These are phyloP conservation scores for Apis cerana DNA, from an alignment of 1,140 invertebrate species.

Conservation along the genomic window DNA sequence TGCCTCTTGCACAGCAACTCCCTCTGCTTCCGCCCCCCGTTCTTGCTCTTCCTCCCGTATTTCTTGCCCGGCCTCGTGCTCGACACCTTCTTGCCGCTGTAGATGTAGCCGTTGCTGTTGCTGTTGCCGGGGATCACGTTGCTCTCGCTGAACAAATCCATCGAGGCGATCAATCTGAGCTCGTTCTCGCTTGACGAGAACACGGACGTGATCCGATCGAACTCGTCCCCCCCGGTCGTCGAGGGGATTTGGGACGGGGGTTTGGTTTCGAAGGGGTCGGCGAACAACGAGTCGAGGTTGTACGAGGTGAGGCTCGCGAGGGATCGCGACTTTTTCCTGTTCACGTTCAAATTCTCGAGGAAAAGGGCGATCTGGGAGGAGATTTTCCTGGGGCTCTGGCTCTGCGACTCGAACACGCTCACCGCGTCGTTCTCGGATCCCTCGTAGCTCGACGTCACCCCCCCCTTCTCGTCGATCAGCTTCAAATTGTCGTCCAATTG, in stretches of 20 bases:
- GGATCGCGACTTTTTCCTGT: neutral
- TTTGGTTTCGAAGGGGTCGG: too few relatives aligned
- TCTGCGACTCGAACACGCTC: neutral
- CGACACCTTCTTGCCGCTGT: slow-evolving; percentile 18
- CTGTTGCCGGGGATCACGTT: neutral
- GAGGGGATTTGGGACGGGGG: too few relatives aligned
- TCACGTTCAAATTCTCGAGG: slow-evolving; percentile 16
- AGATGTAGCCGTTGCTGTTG: slow-evolving; percentile 2
- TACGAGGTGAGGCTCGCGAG: neutral
- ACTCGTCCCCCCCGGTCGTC: too few relatives aligned
- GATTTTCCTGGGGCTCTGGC: neutral
- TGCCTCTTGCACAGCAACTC: neutral
- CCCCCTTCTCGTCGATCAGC: too few relatives aligned
- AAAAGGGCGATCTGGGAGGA: slow-evolving; percentile 5
- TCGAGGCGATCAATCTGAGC: neutral
- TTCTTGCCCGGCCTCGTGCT: neutral
- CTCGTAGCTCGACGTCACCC: neutral
- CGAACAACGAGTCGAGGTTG: slow-evolving; percentile 28
- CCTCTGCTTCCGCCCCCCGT: neutral
- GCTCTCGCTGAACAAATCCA: slow-evolving; percentile 7
- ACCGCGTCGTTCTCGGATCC: slow-evolving; percentile 2
- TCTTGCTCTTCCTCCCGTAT: slow-evolving; percentile 10
- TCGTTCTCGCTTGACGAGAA: neutral
- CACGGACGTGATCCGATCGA: neutral
- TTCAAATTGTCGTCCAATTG: too few relatives aligned